Evolutionary conservation across 2,113 vertebrate genomes (phyloP).

Genomic region (Laticauda colubrina): DNA sequence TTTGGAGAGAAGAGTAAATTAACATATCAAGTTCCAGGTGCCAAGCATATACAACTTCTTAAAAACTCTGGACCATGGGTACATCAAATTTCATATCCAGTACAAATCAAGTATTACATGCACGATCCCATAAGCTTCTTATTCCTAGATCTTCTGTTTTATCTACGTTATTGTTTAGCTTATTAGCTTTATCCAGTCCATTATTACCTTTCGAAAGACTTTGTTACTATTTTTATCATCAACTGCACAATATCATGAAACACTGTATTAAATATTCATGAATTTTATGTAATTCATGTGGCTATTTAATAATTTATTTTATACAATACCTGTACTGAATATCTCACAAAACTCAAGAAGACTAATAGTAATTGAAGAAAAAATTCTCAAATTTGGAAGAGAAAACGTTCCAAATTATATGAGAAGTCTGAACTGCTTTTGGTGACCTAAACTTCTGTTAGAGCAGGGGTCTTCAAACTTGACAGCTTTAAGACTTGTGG

Average conservation of each 20-base stretch:
- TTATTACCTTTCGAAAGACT: neutral
- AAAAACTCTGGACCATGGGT: neutral
- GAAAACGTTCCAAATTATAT: neutral
- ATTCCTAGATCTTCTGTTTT: neutral
- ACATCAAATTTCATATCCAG: neutral
- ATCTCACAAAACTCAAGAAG: neutral
- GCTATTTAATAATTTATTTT: neutral
- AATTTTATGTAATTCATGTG: neutral
- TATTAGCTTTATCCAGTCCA: neutral
- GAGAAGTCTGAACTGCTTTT: neutral
- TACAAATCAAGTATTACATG: neutral
- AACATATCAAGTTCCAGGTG: neutral
- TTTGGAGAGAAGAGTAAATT: neutral
- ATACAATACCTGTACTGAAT: neutral
- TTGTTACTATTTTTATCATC: neutral
- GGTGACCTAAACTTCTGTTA: neutral
- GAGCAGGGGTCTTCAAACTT: no score
- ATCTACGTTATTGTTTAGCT: neutral
- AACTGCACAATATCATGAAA: neutral
- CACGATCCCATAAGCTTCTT: neutral
- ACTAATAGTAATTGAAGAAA: neutral
- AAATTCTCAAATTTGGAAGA: neutral
- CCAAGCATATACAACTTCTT: neutral
- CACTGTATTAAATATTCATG: neutral
- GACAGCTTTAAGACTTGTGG: no score